These are phyloP conservation scores for Drosophila leonis DNA, from an alignment of 2,888 invertebrate species.

Conservation along the genomic window DNA sequence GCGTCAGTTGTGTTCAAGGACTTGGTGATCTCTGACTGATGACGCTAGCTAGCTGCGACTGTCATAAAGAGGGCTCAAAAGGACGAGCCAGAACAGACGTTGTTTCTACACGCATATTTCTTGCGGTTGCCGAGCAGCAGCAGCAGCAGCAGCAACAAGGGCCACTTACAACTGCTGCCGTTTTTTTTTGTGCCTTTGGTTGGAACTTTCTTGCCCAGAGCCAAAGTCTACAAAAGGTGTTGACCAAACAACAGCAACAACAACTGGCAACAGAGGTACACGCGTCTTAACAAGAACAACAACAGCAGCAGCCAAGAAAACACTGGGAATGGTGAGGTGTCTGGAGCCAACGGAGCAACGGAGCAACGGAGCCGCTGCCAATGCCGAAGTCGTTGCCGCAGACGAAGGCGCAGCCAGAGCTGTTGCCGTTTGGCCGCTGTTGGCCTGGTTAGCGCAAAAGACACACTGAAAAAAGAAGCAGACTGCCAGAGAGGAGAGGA, in stretches of 20 bases:
- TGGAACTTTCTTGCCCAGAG: slow-evolving; percentile 69
- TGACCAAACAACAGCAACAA: slow-evolving; percentile 68
- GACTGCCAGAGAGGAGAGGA: not conserved
- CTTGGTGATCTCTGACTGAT: slow-evolving; percentile 38
- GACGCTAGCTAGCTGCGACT: slow-evolving; percentile 39
- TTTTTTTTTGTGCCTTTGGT: slow-evolving; percentile 48
- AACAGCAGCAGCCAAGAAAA: slow-evolving; percentile 32
- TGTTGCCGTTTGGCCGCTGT: slow-evolving; percentile 28
- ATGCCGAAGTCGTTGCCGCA: no score
- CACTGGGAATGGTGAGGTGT: slow-evolving; percentile 50
- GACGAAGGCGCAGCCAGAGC: slow-evolving; percentile 24
- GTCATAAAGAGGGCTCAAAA: slow-evolving; percentile 62
- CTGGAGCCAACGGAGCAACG: slow-evolving; percentile 34
- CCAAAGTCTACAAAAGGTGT: slow-evolving; percentile 78
- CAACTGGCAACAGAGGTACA: slow-evolving; percentile 47
- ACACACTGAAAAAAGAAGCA: not conserved
- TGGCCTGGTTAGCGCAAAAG: slow-evolving; percentile 61
- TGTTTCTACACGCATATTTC: slow-evolving; percentile 65
- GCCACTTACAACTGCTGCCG: slow-evolving; percentile 77
- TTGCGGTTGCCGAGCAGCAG: slow-evolving; percentile 59
- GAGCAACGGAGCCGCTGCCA: slow-evolving; percentile 28
- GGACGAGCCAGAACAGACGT: slow-evolving; percentile 41
- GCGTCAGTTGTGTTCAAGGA: slow-evolving; percentile 83
- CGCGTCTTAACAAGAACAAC: slow-evolving; percentile 53
- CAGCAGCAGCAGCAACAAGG: slow-evolving; percentile 41